These are phyloP conservation scores for Axis porcinus DNA, from an alignment of 2,113 vertebrate genomes.

Conservation along the genomic window DNA sequence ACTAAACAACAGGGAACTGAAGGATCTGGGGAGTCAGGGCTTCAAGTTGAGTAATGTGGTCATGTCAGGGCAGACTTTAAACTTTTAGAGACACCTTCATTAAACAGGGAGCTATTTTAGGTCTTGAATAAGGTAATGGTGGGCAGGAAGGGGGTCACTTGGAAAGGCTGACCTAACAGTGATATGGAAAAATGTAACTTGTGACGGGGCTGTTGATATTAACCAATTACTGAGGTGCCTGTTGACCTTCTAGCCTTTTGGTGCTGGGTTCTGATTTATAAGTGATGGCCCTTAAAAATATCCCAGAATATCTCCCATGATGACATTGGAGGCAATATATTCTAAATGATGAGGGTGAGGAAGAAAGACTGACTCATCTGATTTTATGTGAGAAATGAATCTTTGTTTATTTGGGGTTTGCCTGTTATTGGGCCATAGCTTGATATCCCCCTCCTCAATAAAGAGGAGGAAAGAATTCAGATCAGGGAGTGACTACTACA, in stretches of 20 bases:
- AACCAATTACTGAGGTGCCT: not conserved
- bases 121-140: not conserved
- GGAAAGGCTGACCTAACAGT: not conserved
- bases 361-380: not conserved
- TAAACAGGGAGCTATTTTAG: not conserved
- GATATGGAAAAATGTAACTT: not conserved
- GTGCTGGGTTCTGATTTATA: not conserved
- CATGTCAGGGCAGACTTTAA: not conserved
- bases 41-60: not conserved
- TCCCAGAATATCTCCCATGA: not conserved
- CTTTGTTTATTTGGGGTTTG: not conserved
- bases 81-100: not conserved
- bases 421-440: not conserved
- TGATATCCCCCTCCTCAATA: not conserved
- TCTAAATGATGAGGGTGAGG: not conserved
- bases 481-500: not conserved
- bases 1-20: not conserved
- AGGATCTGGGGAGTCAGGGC: not conserved
- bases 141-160: not conserved
- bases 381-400: not conserved
- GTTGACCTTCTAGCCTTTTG: not conserved
- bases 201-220: not conserved
- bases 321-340: not conserved
- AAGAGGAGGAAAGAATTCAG: not conserved
- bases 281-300: not conserved